Conservation (phyloP, 92 coral and sea anemone species). For the Umimayanthus kanabou region DNA sequence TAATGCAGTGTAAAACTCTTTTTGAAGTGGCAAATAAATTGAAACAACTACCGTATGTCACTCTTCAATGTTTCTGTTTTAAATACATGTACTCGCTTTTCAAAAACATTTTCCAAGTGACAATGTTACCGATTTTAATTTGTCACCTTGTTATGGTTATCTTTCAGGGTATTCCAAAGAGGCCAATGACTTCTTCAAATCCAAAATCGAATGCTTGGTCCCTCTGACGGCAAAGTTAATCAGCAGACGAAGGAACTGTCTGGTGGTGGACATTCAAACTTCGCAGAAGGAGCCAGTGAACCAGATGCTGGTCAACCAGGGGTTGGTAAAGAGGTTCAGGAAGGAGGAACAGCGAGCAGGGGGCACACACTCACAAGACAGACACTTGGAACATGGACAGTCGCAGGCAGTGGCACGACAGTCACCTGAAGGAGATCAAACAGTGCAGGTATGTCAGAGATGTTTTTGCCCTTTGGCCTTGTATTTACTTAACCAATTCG, state of each 20-base stretch:
- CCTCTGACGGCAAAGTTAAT: conserved; percentile 28
- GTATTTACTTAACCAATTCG: too few relatives aligned
- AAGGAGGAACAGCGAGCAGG: conserved; percentile 19
- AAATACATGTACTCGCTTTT: not conserved
- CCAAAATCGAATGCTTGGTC: conserved; percentile 43
- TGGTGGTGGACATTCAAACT: conserved; percentile 40
- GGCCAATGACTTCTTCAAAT: conserved; percentile 46
- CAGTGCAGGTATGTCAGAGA: not conserved
- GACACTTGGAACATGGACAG: not conserved
- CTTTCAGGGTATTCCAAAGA: conserved; percentile 30
- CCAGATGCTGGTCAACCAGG: conserved; percentile 37
- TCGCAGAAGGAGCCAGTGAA: conserved; percentile 20
- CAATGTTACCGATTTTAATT: not conserved
- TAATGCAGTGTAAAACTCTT: too few relatives aligned
- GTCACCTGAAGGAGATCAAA: not conserved
- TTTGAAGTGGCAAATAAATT: too few relatives aligned
- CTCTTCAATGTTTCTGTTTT: not conserved
- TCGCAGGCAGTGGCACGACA: not conserved
- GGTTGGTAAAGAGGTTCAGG: conserved; percentile 28
- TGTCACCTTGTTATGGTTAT: not conserved
- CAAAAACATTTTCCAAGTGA: not conserved
- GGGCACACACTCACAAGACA: not conserved
- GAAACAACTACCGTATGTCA: too few relatives aligned
- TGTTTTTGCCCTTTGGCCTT: not conserved
- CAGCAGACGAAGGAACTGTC: conserved; percentile 24